phyloP scores from a whole-genome alignment of 1,140 invertebrate species.

The Harpegnathos saltator region DNA sequence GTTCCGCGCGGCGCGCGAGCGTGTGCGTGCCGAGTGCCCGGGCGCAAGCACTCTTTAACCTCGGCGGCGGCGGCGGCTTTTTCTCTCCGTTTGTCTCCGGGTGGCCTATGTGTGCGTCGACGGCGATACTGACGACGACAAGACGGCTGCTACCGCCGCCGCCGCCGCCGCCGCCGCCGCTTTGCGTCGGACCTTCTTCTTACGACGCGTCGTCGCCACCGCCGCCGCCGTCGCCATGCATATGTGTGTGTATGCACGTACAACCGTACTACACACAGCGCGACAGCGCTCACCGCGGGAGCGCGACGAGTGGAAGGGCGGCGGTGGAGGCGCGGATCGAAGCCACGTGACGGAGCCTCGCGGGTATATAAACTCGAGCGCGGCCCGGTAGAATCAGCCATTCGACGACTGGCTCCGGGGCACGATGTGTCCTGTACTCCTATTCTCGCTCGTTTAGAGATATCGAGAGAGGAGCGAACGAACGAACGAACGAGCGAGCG shows the following conservation, averaged over 20 bases:
- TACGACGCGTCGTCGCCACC: not conserved
- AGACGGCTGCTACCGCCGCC: conserved; percentile 1
- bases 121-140: conserved; percentile 4
- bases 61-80: conserved; percentile 13
- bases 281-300: not conserved
- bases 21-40: not conserved
- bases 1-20: not conserved
- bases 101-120: not conserved
- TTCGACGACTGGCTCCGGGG: conserved; percentile 79
- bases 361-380: conserved; percentile 78
- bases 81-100: conserved; percentile 20
- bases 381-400: conserved; percentile 76
- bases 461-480: not conserved
- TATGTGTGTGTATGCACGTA: not conserved
- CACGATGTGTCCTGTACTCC: conserved; percentile 22
- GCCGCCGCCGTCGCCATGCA: not conserved
- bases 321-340: conserved; percentile 41
- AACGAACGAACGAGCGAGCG: not conserved
- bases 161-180: no score
- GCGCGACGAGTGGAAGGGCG: conserved; percentile 5
- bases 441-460: conserved; percentile 10
- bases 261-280: not conserved
- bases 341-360: conserved; percentile 74
- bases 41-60: conserved; percentile 47
- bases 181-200: not conserved